Evolutionary conservation across 2,888 invertebrate genomes (phyloP).

Genomic region (Perizoma affinitatum): DNA sequence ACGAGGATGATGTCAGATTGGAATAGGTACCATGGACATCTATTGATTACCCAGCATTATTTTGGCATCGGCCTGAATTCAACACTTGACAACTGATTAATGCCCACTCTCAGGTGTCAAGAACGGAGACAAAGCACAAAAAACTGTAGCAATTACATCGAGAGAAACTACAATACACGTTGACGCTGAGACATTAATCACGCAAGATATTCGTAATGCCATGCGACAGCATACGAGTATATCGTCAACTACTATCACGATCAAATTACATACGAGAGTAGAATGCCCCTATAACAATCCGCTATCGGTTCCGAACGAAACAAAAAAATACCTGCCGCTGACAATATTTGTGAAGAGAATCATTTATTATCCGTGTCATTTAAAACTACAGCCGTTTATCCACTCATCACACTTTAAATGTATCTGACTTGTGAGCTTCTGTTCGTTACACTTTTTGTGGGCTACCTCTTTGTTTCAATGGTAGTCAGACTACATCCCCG

Average conservation of each 20-base stretch:
- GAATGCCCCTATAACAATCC: constrained; percentile 49
- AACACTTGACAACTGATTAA: constrained; percentile 79
- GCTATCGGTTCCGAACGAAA: constrained; percentile 48
- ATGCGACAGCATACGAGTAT: constrained; percentile 56
- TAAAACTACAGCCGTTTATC: constrained; percentile 44
- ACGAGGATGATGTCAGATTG: constrained; percentile 63
- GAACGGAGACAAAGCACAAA: constrained; percentile 63
- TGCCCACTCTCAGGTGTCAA: constrained; percentile 74
- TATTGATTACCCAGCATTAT: constrained; percentile 69
- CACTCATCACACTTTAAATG: constrained; percentile 51
- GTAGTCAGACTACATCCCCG: constrained; percentile 46
- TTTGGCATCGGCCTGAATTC: constrained; percentile 64
- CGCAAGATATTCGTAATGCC: constrained; percentile 58
- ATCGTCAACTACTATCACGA: constrained; percentile 55
- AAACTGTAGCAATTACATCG: constrained; percentile 68
- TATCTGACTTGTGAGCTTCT: constrained; percentile 52
- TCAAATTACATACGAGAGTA: constrained; percentile 47
- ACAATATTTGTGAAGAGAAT: constrained; percentile 53
- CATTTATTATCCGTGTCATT: constrained; percentile 57
- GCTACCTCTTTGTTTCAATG: constrained; percentile 33
- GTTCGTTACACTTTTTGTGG: constrained; percentile 49
- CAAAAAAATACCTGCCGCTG: constrained; percentile 52
- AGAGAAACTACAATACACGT: constrained; percentile 64
- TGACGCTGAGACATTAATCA: constrained; percentile 70
- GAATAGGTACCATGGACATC: constrained; percentile 55